These are phyloP conservation scores for Rhombomys opimus DNA, from an alignment of 2,113 vertebrate species.

Conservation along the genomic window DNA sequence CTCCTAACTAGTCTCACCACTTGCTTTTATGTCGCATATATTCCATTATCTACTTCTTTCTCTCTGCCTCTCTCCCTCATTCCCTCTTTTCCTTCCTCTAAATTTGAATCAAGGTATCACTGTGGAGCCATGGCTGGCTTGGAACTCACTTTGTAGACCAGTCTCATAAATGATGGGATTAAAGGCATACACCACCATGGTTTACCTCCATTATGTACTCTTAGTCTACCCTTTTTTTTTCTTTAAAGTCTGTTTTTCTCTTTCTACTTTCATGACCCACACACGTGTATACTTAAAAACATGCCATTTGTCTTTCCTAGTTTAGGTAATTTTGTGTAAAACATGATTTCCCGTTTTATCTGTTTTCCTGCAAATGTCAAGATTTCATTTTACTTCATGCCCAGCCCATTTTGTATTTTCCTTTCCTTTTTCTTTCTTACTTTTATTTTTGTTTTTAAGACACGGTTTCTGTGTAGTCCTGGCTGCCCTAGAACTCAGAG, in stretches of 20 bases:
- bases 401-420: background rate
- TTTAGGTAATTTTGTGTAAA: background rate
- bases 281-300: background rate
- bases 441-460: background rate
- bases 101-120: background rate
- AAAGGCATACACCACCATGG: background rate
- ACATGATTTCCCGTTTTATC: background rate
- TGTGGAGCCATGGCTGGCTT: background rate
- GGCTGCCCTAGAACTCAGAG: background rate
- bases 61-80: no score
- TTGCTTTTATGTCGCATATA: background rate
- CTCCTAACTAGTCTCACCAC: background rate
- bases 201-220: background rate
- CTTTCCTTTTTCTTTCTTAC: background rate
- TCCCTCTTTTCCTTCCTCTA: background rate
- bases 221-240: background rate
- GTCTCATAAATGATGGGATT: background rate
- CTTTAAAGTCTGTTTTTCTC: background rate
- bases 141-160: background rate
- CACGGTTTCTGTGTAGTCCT: background rate
- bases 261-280: background rate
- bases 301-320: background rate
- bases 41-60: background rate
- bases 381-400: background rate
- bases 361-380: background rate